A percentile compares a stretch with the other conserved stretches of the same genome.
Evolutionary conservation across 1,140 invertebrate species (phyloP).

Genomic region (Bombus waltoni): DNA sequence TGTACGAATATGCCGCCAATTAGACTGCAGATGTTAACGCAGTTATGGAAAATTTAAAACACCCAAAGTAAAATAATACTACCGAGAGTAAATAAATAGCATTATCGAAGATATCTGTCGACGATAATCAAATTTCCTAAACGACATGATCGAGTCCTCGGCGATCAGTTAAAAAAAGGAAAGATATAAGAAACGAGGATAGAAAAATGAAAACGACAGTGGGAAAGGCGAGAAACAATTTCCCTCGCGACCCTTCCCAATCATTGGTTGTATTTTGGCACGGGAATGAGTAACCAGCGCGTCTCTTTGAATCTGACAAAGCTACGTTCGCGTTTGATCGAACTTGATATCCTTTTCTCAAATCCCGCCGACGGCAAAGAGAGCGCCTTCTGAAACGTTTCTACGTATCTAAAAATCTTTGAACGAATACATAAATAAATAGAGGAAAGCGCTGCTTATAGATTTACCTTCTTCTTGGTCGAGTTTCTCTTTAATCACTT

Average conservation of each 20-base stretch:
- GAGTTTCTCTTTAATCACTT: neutral
- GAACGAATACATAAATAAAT: conserved; percentile 38
- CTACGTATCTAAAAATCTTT: conserved; percentile 15
- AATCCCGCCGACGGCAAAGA: conserved; percentile 37
- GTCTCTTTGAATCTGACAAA: conserved; percentile 44
- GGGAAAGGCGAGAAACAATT: conserved; percentile 45
- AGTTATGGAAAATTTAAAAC: neutral
- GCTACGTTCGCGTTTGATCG: neutral
- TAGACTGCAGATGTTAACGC: too few relatives aligned
- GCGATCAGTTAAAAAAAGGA: conserved; percentile 10
- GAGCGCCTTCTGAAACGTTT: conserved; percentile 11
- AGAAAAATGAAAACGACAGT: conserved; percentile 46
- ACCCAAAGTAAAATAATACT: neutral
- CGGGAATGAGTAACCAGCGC: conserved; percentile 71
- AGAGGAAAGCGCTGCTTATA: conserved; percentile 4
- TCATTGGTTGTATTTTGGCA: conserved; percentile 80
- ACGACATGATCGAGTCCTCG: conserved; percentile 1
- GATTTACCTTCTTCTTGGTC: neutral
- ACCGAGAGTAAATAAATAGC: neutral
- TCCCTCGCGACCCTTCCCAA: conserved; percentile 40
- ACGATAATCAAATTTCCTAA: neutral
- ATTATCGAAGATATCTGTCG: too few relatives aligned
- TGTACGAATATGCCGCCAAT: too few relatives aligned
- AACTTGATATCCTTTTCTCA: neutral
- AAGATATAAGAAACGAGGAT: neutral